Conservation (phyloP, 2,113 vertebrate species). For the Neogobius melanostomus region DNA sequence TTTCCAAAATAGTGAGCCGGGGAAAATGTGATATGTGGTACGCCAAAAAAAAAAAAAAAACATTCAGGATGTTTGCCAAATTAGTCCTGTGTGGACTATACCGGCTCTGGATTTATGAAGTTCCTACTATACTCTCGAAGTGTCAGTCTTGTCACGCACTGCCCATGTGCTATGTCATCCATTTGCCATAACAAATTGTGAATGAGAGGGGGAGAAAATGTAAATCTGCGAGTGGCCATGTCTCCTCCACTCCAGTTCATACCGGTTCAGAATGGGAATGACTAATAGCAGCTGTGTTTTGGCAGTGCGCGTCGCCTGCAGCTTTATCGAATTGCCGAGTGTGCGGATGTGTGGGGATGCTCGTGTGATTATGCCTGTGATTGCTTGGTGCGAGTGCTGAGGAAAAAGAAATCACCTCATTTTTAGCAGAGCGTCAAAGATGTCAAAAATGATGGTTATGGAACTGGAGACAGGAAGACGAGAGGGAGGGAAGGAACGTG, state of each 20-base stretch:
- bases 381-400: neutral
- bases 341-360: neutral
- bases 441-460: conserved; percentile 40
- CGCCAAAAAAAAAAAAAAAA: neutral
- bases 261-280: conserved; percentile 21
- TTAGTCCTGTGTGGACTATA: neutral
- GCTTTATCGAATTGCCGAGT: conserved; percentile 6
- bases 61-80: neutral
- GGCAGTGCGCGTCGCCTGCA: neutral
- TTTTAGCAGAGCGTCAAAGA: conserved; percentile 16
- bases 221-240: conserved; percentile 21
- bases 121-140: neutral
- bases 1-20: neutral
- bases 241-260: conserved; percentile 8
- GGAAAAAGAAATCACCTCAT: conserved; percentile 1
- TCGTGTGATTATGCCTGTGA: neutral
- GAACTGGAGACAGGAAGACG: conserved; percentile 47
- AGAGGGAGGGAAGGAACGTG: conserved; percentile 40
- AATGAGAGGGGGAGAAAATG: conserved; percentile 24
- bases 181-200: conserved; percentile 2
- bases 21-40: neutral
- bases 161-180: neutral
- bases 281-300: conserved; percentile 38
- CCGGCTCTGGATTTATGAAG: neutral
- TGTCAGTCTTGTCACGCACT: conserved; percentile 12